Evolutionary conservation across 1,140 invertebrate species (phyloP).

Genomic region (Subanguina moxae): DNA sequence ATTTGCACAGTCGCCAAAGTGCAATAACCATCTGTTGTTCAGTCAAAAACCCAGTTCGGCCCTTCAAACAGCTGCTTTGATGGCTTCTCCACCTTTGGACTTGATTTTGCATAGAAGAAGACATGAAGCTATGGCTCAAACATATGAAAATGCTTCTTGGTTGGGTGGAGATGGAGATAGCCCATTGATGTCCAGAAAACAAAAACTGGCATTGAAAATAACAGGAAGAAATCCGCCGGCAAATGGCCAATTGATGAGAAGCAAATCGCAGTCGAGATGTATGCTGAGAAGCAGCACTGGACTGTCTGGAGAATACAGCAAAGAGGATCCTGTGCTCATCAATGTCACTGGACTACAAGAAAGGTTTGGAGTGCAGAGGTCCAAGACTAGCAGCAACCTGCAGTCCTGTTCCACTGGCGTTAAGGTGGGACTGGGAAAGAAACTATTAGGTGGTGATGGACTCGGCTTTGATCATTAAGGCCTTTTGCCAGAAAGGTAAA

Average conservation of each 20-base stretch:
- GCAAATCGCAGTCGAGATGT: slow-evolving; percentile 21
- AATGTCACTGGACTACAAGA: slow-evolving; percentile 12
- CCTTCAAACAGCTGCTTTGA: slow-evolving; percentile 7
- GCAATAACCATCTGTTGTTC: neutral
- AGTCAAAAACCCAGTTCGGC: neutral
- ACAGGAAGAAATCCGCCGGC: neutral
- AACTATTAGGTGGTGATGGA: too few species aligned
- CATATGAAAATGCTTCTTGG: neutral
- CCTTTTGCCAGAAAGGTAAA: too few species aligned
- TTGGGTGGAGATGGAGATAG: slow-evolving; percentile 3
- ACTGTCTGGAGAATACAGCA: slow-evolving; percentile 8
- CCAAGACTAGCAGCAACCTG: slow-evolving; percentile 27
- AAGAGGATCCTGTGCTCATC: neutral
- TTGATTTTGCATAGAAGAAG: neutral
- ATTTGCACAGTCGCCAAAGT: neutral
- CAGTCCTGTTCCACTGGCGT: neutral
- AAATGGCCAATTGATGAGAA: slow-evolving; percentile 15
- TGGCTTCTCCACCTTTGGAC: neutral
- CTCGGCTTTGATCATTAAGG: too few species aligned
- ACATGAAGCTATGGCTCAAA: slow-evolving; percentile 3
- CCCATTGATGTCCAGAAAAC: neutral
- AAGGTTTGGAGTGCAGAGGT: slow-evolving; percentile 14
- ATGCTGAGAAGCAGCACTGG: slow-evolving; percentile 5
- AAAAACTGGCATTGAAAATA: slow-evolving; percentile 10
- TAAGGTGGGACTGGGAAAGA: neutral